phyloP scores from a whole-genome alignment of 2,797 vertebrate genomes.

The Arvicola amphibius region DNA sequence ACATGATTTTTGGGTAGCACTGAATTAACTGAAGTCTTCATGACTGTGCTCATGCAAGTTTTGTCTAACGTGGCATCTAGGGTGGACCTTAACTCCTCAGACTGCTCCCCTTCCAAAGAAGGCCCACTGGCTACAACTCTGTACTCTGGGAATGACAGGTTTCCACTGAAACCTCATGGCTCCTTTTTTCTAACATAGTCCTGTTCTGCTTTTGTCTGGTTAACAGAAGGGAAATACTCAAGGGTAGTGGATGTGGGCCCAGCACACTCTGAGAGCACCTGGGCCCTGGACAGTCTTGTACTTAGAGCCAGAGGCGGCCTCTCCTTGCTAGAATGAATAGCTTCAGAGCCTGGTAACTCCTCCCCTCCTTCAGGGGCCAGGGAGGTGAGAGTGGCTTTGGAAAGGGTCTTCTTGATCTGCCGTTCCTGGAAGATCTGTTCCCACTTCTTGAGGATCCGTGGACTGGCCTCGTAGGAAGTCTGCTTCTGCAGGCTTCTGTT shows the following conservation, averaged over 20 bases:
- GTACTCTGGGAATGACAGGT: slow-evolving; percentile 1
- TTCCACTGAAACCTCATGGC: slow-evolving; percentile 26
- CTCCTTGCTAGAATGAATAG: slow-evolving; percentile 74
- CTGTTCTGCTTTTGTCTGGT: slow-evolving; percentile 70
- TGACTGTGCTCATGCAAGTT: slow-evolving; percentile 72
- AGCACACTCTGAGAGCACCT: neutral
- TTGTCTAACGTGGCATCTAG: slow-evolving; percentile 74
- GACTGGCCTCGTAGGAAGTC: slow-evolving; percentile 95
- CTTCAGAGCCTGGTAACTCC: slow-evolving; percentile 59
- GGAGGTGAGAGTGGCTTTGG: slow-evolving; percentile 93
- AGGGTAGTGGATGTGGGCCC: slow-evolving; percentile 59
- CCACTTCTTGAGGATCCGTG: slow-evolving; percentile 95
- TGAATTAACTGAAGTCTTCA: slow-evolving; percentile 62
- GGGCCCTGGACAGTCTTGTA: slow-evolving; percentile 61
- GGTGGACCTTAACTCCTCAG: slow-evolving; percentile 70
- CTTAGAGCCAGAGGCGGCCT: neutral
- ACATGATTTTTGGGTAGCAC: slow-evolving; percentile 68
- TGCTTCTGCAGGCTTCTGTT: slow-evolving; percentile 92
- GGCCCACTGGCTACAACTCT: neutral
- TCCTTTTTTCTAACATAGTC: slow-evolving; percentile 60
- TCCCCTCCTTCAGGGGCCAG: slow-evolving; percentile 75
- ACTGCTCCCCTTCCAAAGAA: slow-evolving; percentile 67
- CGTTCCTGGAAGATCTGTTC: slow-evolving; percentile 96
- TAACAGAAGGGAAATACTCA: slow-evolving; percentile 81
- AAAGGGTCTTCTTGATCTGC: slow-evolving; percentile 91